Conservation (phyloP, 1,140 invertebrate genomes). For the Thaumatotibia leucotreta region DNA sequence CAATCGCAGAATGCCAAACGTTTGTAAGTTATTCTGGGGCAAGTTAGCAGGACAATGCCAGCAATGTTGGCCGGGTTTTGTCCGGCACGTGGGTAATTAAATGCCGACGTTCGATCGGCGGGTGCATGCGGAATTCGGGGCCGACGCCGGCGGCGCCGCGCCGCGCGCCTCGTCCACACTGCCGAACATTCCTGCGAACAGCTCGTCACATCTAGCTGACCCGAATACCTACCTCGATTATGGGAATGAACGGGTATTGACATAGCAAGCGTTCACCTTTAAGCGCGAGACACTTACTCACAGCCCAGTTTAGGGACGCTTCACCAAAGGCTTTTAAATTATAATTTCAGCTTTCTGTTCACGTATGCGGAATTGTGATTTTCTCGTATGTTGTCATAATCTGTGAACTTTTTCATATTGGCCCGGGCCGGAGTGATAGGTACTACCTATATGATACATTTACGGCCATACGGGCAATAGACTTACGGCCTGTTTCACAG, state of each 20-base stretch:
- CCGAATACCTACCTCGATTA: not conserved
- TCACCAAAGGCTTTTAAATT: too few relatives aligned
- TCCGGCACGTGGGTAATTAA: slow-evolving; percentile 71
- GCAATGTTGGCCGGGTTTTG: slow-evolving; percentile 46
- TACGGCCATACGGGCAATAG: too few relatives aligned
- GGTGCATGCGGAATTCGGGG: slow-evolving; percentile 54
- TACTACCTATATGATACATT: too few relatives aligned
- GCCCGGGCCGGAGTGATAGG: too few relatives aligned
- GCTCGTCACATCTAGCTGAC: slow-evolving; percentile 19
- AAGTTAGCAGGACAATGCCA: slow-evolving; percentile 55
- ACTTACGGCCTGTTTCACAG: too few relatives aligned
- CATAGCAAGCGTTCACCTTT: too few relatives aligned
- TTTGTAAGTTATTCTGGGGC: slow-evolving; percentile 49
- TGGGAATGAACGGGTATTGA: not conserved
- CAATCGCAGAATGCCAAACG: slow-evolving; percentile 29
- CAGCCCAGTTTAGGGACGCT: too few relatives aligned
- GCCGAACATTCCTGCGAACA: slow-evolving; percentile 40
- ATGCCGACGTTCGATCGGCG: slow-evolving; percentile 57
- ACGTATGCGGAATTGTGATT: too few relatives aligned
- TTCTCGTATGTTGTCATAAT: too few relatives aligned
- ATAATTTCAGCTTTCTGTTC: too few relatives aligned
- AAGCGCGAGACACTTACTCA: too few relatives aligned
- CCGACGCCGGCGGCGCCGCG: slow-evolving; percentile 33
- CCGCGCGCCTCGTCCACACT: slow-evolving; percentile 37
- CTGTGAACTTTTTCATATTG: too few relatives aligned